phyloP scores from a whole-genome alignment of 1,140 invertebrate genomes.

The Drosophila sucinea region DNA sequence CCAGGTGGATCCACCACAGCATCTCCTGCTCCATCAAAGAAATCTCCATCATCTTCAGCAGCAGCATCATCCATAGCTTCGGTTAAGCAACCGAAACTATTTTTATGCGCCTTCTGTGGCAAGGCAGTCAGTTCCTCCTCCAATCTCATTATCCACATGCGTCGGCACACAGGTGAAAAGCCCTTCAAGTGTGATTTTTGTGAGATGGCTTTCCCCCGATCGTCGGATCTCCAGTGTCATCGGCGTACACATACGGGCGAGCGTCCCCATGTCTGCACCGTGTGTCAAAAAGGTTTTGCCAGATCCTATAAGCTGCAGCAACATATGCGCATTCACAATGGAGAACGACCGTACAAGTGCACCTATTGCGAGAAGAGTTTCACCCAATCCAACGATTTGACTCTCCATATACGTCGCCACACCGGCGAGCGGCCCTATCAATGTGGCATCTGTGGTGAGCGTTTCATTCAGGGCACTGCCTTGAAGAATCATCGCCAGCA shows the following conservation, averaged over 20 bases:
- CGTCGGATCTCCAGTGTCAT: slow-evolving; percentile 83
- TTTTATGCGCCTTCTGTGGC: slow-evolving; percentile 85
- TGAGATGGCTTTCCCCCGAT: slow-evolving; percentile 77
- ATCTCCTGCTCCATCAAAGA: background rate
- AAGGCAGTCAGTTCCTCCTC: slow-evolving; percentile 85
- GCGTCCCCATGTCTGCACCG: slow-evolving; percentile 85
- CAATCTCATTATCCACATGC: slow-evolving; percentile 86
- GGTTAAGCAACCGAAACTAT: slow-evolving; percentile 65
- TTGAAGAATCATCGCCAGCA: slow-evolving; percentile 75
- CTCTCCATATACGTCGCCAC: slow-evolving; percentile 84
- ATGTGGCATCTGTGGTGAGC: slow-evolving; percentile 72
- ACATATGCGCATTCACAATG: slow-evolving; percentile 87
- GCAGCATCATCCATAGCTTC: slow-evolving; percentile 10
- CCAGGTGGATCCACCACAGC: background rate
- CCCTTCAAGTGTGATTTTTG: slow-evolving; percentile 80
- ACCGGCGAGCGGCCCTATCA: slow-evolving; percentile 85
- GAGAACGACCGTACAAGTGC: slow-evolving; percentile 85
- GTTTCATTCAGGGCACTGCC: slow-evolving; percentile 81
- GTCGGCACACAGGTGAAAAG: slow-evolving; percentile 84
- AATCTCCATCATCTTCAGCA: background rate
- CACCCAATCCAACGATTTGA: slow-evolving; percentile 86
- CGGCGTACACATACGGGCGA: slow-evolving; percentile 85
- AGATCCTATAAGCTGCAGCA: slow-evolving; percentile 86
- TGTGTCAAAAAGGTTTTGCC: slow-evolving; percentile 84
- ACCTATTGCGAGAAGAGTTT: slow-evolving; percentile 86